Conservation (phyloP, 2,888 invertebrate species). For the Tiphia femorata region DNA sequence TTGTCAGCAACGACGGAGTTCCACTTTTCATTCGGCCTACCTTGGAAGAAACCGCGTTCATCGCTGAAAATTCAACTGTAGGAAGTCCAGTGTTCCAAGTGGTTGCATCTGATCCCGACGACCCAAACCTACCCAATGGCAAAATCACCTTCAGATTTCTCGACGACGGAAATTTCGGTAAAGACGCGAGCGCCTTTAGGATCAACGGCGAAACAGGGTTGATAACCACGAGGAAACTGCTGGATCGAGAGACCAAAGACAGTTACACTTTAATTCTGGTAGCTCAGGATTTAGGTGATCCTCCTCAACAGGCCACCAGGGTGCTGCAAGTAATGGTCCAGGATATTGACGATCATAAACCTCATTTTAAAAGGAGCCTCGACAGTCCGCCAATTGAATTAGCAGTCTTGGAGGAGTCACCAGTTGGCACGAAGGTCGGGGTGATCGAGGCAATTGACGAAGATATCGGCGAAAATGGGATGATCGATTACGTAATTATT, state of each 20-base stretch:
- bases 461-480: conserved; percentile 81
- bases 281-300: conserved; percentile 84
- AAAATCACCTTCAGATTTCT: conserved; percentile 80
- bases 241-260: conserved; percentile 83
- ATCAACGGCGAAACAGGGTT: conserved; percentile 74
- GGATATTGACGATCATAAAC: conserved; percentile 86
- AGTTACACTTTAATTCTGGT: conserved; percentile 82
- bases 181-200: conserved; percentile 60
- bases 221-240: conserved; percentile 76
- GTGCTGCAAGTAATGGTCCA: conserved; percentile 78
- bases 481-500: conserved; percentile 80
- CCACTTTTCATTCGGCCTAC: conserved; percentile 81
- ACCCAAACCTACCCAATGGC: conserved; percentile 81
- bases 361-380: conserved; percentile 77
- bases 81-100: conserved; percentile 83
- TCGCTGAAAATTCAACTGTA: conserved; percentile 82
- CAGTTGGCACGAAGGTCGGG: conserved; percentile 77
- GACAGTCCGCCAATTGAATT: conserved; percentile 77
- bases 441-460: conserved; percentile 79
- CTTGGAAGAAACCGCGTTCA: conserved; percentile 77
- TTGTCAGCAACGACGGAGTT: conserved; percentile 85
- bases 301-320: conserved; percentile 81
- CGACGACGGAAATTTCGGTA: conserved; percentile 74
- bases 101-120: conserved; percentile 83
- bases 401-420: conserved; percentile 77